Base-by-base conservation (phyloP, 2,888 invertebrate species). In the Zygothrica quintamaculata region DNA sequence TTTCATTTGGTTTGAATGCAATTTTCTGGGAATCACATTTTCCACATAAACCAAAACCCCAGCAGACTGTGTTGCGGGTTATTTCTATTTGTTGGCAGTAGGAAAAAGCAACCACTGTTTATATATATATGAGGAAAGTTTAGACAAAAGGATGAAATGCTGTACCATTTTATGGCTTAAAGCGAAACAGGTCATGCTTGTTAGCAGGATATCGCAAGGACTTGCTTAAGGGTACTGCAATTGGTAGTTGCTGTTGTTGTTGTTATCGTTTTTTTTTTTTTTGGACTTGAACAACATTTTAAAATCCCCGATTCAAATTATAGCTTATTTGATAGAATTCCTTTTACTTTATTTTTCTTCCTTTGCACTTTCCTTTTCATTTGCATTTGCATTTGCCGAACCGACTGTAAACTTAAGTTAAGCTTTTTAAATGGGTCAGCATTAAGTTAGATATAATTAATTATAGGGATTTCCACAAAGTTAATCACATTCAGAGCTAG, bases 1-100 rank as follows among this genome's bases (percentile, higher is more conserved):
- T 85, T 85, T 76, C 79, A 80, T 78, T 80, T 70, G 62, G 29
- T 58, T 64, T 67, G 74, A 85, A 80, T 80, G 79, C 85, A 82
- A 76, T 74, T 58, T 48, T 18, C 58, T 11, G 33, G 31, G 9
- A n/a, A 25, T 22, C 18, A 22, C 2, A 22, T 5, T 22, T 26
- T 26, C 26, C 4, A 8, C 25, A 55, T 11, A 11, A 7, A 2
- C 43, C 8, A 29, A 13, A 52, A 29, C 33, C 31, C 40, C 37
- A 44, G 31, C 9, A 26, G 8, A 7, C 36, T 48, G 65, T 60
- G 59, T 64, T 64, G 60, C 50, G 65, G 47, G 50, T 51, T 69
- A 60, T 40, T 59, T 56, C 48, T 52, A 39, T 40, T 22, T 22
- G 18, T 22, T 2, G 18, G 15, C 18, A 1, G 39, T 31, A 44